Conservation (phyloP, 2,888 invertebrate species). For the Tipula vernalis region DNA sequence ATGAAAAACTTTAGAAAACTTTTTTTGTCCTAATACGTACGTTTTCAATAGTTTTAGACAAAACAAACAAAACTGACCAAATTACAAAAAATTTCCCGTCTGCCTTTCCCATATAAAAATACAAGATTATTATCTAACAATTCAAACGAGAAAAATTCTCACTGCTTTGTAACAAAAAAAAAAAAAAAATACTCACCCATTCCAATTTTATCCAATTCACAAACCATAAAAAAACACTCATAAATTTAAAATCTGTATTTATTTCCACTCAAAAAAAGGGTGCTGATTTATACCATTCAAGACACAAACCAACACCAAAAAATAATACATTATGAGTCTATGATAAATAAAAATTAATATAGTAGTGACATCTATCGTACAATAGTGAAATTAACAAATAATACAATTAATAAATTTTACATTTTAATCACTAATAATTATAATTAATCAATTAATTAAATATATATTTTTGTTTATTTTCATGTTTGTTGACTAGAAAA, state of each 20-base stretch:
- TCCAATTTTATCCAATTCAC: background rate
- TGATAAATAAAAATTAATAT: background rate
- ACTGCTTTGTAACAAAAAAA: too few relatives aligned
- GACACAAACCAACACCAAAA: background rate
- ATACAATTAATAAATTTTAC: background rate
- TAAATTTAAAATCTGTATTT: background rate
- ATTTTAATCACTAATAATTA: background rate
- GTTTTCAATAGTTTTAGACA: background rate
- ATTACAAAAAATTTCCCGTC: background rate
- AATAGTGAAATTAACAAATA: background rate
- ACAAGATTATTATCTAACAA: too few relatives aligned
- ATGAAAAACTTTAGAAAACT: background rate
- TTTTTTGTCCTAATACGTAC: background rate
- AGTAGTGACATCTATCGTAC: background rate
- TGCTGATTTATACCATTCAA: background rate
- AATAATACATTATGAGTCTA: background rate
- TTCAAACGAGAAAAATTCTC: too few relatives aligned
- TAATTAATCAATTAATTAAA: background rate
- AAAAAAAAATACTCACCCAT: background rate
- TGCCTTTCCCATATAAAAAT: background rate
- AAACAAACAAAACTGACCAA: background rate
- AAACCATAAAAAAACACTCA: background rate
- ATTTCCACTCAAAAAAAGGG: background rate
- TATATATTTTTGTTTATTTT: background rate
- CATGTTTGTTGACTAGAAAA: slow-evolving; percentile 4